phyloP scores from a whole-genome alignment of 2,888 invertebrate species.

The Scaptomyza flava region DNA sequence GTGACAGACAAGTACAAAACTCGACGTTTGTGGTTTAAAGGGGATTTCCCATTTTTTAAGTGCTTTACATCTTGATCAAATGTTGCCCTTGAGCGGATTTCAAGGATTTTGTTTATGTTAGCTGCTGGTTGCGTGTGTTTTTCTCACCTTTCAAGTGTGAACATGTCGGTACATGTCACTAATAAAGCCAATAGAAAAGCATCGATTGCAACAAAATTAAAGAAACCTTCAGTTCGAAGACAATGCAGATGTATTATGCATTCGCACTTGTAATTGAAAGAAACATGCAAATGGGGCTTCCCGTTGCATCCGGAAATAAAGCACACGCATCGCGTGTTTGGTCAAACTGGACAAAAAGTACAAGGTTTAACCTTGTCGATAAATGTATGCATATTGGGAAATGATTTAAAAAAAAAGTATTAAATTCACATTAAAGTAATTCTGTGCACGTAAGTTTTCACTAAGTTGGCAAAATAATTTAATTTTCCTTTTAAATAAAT shows the following conservation, averaged over 20 bases:
- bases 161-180: constrained; percentile 19
- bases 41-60: constrained; percentile 17
- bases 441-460: not conserved
- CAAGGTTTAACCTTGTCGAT: constrained; percentile 13
- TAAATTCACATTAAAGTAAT: constrained; percentile 5
- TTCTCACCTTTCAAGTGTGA: constrained; percentile 38
- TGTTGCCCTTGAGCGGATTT: not conserved
- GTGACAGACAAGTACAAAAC: not conserved
- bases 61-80: constrained; percentile 1
- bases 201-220: constrained; percentile 4
- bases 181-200: constrained; percentile 1
- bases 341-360: constrained; percentile 1
- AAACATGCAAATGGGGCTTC: constrained; percentile 35
- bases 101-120: constrained; percentile 23
- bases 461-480: not conserved
- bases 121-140: constrained; percentile 3
- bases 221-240: constrained; percentile 3
- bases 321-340: constrained; percentile 38
- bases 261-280: constrained; percentile 15
- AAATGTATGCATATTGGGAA: constrained; percentile 1
- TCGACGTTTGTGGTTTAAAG: not conserved
- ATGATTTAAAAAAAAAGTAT: constrained; percentile 1
- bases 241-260: not conserved
- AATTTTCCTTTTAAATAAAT: not conserved
- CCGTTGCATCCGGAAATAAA: constrained; percentile 14